These are phyloP conservation scores for Eupeodes corollae DNA, from an alignment of 1,140 invertebrate genomes.

Conservation along the genomic window DNA sequence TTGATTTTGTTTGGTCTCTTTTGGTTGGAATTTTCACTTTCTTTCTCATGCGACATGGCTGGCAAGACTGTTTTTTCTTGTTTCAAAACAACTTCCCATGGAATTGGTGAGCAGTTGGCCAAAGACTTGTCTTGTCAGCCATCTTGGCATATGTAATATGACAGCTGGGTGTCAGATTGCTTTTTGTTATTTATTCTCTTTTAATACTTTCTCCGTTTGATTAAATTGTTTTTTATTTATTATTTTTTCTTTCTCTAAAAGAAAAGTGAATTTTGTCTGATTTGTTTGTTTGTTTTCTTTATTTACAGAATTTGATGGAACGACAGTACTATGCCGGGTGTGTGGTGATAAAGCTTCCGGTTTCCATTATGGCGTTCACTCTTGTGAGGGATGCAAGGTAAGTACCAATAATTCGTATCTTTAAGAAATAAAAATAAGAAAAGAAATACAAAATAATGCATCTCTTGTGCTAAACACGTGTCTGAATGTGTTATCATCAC, in stretches of 20 bases:
- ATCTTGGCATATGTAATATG: no score
- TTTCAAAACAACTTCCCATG: no score
- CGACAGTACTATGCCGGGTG: conserved; percentile 91
- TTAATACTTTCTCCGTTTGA: background rate
- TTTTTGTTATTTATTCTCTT: background rate
- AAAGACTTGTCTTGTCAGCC: no score
- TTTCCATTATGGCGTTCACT: conserved; percentile 99
- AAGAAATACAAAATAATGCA: background rate
- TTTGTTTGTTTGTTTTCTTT: conserved; percentile 22
- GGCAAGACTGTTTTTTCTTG: no score
- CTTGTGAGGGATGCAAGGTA: conserved; percentile 99
- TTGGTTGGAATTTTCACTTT: no score
- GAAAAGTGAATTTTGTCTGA: conserved; percentile 2
- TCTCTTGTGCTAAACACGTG: conserved; percentile 4
- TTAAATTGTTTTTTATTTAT: background rate
- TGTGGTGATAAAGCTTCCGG: conserved; percentile 98
- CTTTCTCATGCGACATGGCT: no score
- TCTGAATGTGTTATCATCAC: background rate
- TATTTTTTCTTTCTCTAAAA: background rate
- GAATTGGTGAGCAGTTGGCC: no score
- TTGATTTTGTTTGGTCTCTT: no score
- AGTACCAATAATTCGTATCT: conserved; percentile 34
- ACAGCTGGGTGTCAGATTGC: no score
- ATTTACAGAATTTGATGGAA: conserved; percentile 95
- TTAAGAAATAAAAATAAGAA: no score